Base-by-base conservation (phyloP, 2,797 vertebrate species). In the Sebastes goodei region DNA sequence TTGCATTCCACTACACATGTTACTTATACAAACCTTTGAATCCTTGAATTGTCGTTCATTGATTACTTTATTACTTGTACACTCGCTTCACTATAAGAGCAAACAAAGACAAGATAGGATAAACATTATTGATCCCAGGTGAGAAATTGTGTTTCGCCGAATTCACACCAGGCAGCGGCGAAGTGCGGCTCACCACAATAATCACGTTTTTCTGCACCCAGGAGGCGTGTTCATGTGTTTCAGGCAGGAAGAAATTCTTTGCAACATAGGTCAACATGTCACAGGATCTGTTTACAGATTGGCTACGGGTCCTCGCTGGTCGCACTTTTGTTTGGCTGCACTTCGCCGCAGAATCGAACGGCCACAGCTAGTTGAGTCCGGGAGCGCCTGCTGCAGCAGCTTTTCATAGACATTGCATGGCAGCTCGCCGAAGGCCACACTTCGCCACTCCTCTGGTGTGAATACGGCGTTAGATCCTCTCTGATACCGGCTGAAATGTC, bases 331-430 rank as follows among this genome's bases (percentile, higher is more conserved):
- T 42, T 42, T 14, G 38, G 38, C 42, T 6, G 14, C 0, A 46
- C 42, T 46, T 17, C 14, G 14, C 6, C 1, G 38, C 15, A 46
- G 42, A 46, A 46, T 46, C 15, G 0, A 46, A 46, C 42, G 3
- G 15, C 15, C 14, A 6, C 15, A 15, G 42, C 42, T 7, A 0
- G 12, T 0, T 42, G 5, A 42, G 5, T 0, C 0, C 14, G 38
- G 0, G 38, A 42, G 38, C 14, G 38, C 27, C 27, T 27, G 12
- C 38, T 0, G 38, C 38, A 0, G 38, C 14, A 46, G 42, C 42
- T 46, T 46, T 46, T 46, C 15, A 0, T 46, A 46, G 42, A 7
- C 42, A 17, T 46, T 46, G 42, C 15, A 42, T 42, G 14, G 38
- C 42, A 0, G 38, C 38, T 42, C 38, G 14, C 14, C 14, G 0